A percentile compares a stretch with the other conserved stretches of the same genome.
These are phyloP conservation scores for Anagrus nilaparvatae DNA, from an alignment of 1,140 invertebrate species.

Conservation along the genomic window DNA sequence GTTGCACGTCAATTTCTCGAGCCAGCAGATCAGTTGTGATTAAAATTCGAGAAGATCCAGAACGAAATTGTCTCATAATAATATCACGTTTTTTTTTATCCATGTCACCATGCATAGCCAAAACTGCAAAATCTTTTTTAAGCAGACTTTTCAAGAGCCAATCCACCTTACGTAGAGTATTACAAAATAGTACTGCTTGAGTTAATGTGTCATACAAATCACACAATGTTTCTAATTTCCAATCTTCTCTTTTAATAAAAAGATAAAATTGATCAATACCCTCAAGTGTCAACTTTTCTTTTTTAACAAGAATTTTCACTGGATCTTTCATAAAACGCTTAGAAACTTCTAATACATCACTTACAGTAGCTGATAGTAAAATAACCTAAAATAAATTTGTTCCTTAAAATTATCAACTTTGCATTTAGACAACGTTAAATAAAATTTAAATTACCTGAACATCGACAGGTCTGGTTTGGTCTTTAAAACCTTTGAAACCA, in stretches of 20 bases:
- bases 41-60: constrained; percentile 82
- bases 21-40: constrained; percentile 99
- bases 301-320: constrained; percentile 94
- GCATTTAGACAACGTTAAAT: too few relatives aligned
- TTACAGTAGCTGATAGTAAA: constrained; percentile 92
- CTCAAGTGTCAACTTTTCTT: constrained; percentile 95
- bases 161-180: constrained; percentile 93
- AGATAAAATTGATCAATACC: constrained; percentile 99
- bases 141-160: constrained; percentile 95
- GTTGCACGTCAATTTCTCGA: constrained; percentile 97
- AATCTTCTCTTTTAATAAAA: constrained; percentile 97
- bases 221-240: constrained; percentile 98
- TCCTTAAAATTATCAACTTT: too few relatives aligned
- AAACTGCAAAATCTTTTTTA: constrained; percentile 98
- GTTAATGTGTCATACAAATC: constrained; percentile 93
- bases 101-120: constrained; percentile 99
- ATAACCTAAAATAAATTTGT: too few relatives aligned
- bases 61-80: constrained; percentile 98
- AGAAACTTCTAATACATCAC: constrained; percentile 99
- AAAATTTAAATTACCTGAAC: constrained; percentile 94
- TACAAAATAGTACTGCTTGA: constrained; percentile 95
- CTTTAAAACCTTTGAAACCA: constrained; percentile 98
- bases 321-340: constrained; percentile 99
- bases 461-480: constrained; percentile 97
- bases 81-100: constrained; percentile 97